These are phyloP conservation scores for Telenomus remus DNA, from an alignment of 1,140 invertebrate genomes.

Conservation along the genomic window DNA sequence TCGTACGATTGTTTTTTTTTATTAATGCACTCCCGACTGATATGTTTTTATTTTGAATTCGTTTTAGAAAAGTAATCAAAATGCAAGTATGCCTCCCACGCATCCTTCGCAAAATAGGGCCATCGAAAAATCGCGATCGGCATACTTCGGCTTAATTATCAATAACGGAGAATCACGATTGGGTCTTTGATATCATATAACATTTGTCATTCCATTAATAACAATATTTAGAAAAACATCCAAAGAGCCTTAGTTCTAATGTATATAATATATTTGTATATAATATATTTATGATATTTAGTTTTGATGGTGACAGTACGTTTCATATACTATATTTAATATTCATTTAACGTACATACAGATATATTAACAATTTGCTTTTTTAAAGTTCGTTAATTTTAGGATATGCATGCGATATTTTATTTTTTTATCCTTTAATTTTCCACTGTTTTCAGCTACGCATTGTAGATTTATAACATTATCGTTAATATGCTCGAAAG, in stretches of 20 bases:
- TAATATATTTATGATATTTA: conserved; percentile 18
- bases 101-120: conserved; percentile 68
- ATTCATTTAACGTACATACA: conserved; percentile 56
- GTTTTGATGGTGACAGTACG: conserved; percentile 41
- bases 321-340: conserved; percentile 60
- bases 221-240: conserved; percentile 57
- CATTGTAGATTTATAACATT: background rate
- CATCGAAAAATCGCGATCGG: conserved; percentile 65
- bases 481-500: too few species aligned
- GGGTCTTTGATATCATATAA: conserved; percentile 3
- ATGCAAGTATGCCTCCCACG: conserved; percentile 64
- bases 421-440: conserved; percentile 45
- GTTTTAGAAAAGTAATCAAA: background rate
- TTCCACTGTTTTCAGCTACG: conserved; percentile 46
- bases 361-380: conserved; percentile 65
- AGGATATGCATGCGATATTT: conserved; percentile 66
- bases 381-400: conserved; percentile 58
- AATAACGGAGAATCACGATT: conserved; percentile 15
- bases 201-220: background rate
- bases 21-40: background rate
- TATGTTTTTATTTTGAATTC: background rate
- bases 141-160: conserved; percentile 49
- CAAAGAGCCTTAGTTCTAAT: conserved; percentile 59
- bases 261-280: conserved; percentile 63
- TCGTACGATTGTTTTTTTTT: background rate